phyloP scores from a whole-genome alignment of 2,888 invertebrate species.

The Phalangium opilio region DNA sequence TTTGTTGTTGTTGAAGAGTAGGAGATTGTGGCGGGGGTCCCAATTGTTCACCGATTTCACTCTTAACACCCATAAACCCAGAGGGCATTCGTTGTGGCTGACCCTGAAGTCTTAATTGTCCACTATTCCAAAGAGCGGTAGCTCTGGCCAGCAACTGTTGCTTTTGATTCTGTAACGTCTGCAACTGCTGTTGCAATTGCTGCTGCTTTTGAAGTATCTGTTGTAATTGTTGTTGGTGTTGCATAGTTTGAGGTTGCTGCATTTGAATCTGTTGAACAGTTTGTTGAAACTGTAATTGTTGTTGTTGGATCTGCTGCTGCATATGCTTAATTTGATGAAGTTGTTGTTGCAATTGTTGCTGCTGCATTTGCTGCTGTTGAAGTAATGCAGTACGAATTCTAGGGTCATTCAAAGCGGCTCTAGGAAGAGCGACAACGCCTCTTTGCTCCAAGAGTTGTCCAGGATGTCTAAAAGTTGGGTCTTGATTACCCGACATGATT shows the following conservation, averaged over 20 bases:
- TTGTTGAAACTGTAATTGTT: slow-evolving; percentile 10
- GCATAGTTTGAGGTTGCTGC: background rate
- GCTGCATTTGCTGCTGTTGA: slow-evolving; percentile 26
- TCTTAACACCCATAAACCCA: too few relatives aligned
- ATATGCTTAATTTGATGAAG: slow-evolving; percentile 35
- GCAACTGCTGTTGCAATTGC: slow-evolving; percentile 7
- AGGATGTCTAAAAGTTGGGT: slow-evolving; percentile 11
- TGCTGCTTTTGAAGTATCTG: background rate
- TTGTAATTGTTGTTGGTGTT: background rate
- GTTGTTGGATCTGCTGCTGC: slow-evolving; percentile 32
- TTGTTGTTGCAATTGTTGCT: slow-evolving; percentile 6
- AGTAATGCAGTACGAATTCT: slow-evolving; percentile 40
- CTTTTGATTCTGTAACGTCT: slow-evolving; percentile 8
- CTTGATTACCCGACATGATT: slow-evolving; percentile 2
- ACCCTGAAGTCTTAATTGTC: too few relatives aligned
- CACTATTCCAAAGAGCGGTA: slow-evolving; percentile 1
- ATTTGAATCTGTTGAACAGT: background rate
- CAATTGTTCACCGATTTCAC: too few relatives aligned
- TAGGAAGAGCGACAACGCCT: slow-evolving; percentile 1
- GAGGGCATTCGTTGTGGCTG: too few relatives aligned
- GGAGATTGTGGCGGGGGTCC: too few relatives aligned
- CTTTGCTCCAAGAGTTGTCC: slow-evolving; percentile 10
- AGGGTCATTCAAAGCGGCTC: slow-evolving; percentile 25
- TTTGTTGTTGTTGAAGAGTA: too few relatives aligned
- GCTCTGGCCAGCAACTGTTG: slow-evolving; percentile 4